phyloP scores from a whole-genome alignment of 2,888 invertebrate species.

The Eudasyphora cyanicolor region DNA sequence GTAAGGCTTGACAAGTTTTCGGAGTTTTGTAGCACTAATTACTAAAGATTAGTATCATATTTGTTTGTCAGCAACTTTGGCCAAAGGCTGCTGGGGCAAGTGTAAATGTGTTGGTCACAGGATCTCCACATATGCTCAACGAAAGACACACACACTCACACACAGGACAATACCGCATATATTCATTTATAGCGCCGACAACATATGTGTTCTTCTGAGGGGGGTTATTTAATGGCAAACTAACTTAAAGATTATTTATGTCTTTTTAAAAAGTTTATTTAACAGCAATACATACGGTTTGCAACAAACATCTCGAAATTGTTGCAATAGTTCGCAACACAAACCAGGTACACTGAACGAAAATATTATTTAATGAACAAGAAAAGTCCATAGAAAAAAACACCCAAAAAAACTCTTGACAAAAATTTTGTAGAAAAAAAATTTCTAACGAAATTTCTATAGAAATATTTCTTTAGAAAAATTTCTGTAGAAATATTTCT shows the following conservation, averaged over 20 bases:
- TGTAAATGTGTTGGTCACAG: conserved; percentile 10
- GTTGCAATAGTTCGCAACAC: conserved; percentile 19
- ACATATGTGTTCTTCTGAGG: conserved; percentile 48
- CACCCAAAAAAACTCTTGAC: too few species aligned
- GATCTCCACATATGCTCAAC: conserved; percentile 31
- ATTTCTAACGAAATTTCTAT: too few species aligned
- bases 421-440: too few species aligned
- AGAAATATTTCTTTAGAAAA: too few species aligned
- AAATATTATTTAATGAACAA: too few species aligned
- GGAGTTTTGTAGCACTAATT: conserved; percentile 73
- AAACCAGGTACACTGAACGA: too few species aligned
- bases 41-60: conserved; percentile 78
- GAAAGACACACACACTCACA: not conserved
- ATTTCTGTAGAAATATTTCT: too few species aligned
- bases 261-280: conserved; percentile 59
- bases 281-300: conserved; percentile 25
- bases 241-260: conserved; percentile 65
- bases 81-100: conserved; percentile 39
- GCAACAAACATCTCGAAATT: conserved; percentile 34
- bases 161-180: not conserved
- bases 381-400: too few species aligned
- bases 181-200: not conserved
- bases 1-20: conserved; percentile 67
- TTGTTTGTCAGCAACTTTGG: conserved; percentile 75
- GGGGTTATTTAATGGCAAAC: conserved; percentile 34